phyloP scores from a whole-genome alignment of 1,140 invertebrate species.

The Sitophilus oryzae region DNA sequence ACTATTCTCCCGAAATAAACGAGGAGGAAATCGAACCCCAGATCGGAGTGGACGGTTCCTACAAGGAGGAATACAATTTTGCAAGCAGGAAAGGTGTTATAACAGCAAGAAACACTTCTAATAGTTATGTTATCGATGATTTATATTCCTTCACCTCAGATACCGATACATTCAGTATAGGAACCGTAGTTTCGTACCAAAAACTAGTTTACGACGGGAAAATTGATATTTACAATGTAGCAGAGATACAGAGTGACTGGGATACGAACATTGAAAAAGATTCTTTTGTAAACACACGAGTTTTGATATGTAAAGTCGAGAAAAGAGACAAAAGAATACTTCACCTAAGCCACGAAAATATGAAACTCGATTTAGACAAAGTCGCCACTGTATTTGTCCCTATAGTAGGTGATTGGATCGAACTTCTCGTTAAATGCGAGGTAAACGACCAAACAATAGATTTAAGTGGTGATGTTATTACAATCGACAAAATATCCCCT shows the following conservation, averaged over 20 bases:
- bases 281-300: constrained; percentile 29
- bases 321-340: constrained; percentile 30
- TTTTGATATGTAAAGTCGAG: constrained; percentile 35
- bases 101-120: constrained; percentile 12
- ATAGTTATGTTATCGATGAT: constrained; percentile 23
- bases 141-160: constrained; percentile 11
- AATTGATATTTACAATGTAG: constrained; percentile 17
- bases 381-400: constrained; percentile 47
- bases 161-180: constrained; percentile 8
- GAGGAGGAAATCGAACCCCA: no score
- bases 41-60: not conserved
- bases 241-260: constrained; percentile 29
- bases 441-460: constrained; percentile 48
- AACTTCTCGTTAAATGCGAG: constrained; percentile 52
- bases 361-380: constrained; percentile 37
- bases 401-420: constrained; percentile 58
- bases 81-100: constrained; percentile 18
- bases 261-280: constrained; percentile 20
- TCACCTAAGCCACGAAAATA: constrained; percentile 27
- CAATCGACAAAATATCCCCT: constrained; percentile 51
- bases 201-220: constrained; percentile 14
- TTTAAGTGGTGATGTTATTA: constrained; percentile 50
- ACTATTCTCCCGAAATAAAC: not conserved
- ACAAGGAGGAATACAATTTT: constrained; percentile 14
- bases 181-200: constrained; percentile 17